Evolutionary conservation across 2,888 invertebrate species (phyloP), one percentile per base, ranked within the genome.

Genomic region (Cynaeus angustus): DNA sequence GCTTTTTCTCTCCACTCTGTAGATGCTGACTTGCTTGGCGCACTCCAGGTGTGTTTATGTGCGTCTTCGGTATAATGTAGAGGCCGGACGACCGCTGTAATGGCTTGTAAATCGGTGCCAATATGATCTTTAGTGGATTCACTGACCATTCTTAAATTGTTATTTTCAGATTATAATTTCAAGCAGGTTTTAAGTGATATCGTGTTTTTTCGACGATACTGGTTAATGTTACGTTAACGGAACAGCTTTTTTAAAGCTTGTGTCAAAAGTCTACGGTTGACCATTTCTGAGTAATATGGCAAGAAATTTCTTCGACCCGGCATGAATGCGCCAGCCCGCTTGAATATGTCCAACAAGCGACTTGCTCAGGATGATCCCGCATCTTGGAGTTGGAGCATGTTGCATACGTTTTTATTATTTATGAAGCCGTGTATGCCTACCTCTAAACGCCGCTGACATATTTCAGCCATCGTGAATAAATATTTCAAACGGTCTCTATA

Each of bases 101-200:
- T 79, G 68, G 76, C 77, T 78, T 80, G 80, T 80, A 79, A 80
- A 79, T 79, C 77, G 76, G 78, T 80, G 79, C 78, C 79, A 79
- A 79, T 79, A 75, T 76, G 78, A 78, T 78, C 79, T 79, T 77
- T 76, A 78, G 73, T 69, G 75, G 75, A 75, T 77, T 76, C 76
- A 70, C 77, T 77, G 75, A 72, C 77, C 73, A 68, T 71, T 73
- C 70, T 72, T 71, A 70, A 72, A 71, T 69, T 69, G 73, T 71
- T 76, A 73, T 71, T 61, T 72, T 66, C 61, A 61, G 72, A 66
- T 72, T 74, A 72, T 72, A 72, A 66, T 70, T 70, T 70, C 65
- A 59, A 59, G 69, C 66, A 59, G 69, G 69, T 66, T 69, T 66
- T 50, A 55, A 69, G 58, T 69, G 58, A 50, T 69, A 50, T 56